Base-by-base conservation (phyloP, 23 tunicate species). In the Oikopleura dioica region DNA sequence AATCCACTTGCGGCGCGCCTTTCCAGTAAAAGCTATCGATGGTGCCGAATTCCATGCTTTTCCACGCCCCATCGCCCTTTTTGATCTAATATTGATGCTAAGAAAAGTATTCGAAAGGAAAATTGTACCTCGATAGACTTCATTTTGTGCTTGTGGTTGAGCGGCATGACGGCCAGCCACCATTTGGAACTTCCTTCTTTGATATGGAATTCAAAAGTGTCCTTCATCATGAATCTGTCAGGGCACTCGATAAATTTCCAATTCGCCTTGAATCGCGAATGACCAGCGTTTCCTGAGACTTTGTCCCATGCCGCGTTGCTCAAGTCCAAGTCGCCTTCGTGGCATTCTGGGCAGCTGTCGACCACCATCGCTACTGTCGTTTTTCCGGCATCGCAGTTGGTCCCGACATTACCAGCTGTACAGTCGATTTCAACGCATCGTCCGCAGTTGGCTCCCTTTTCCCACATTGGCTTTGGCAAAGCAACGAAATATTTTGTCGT, bases 321-420 rank as follows among this genome's bases (percentile, higher is more conserved):
- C 33, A 63, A 63, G 33, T 63, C 72, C 29, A 63, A 31, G 33
- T 63, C 72, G 16, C 72, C 72, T 5, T 23, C 72, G 72, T 63
- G 72, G 33, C 72, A 63, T 31, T 63, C 72, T 63, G 72, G 72
- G 72, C 72, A 63, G 33, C 72, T 63, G 72, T 63, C 72, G 29
- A 31, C 26, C 29, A 63, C 72, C 72, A 63, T 63, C 72, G 26
- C 26, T 16, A 63, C 26, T 2, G 72, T 63, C 16, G 72, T 63
- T 63, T 63, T 28, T 16, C 72, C 72, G 26, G 16, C 26, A 63
- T 28, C 72, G 26, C 72, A 63, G 33, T 63, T 63, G 16, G 72
- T 63, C 33, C 72, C 72, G 26, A 63, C 72, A 63, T 63, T 63
- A 63, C 72, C 72, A 12, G 72, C 72, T 23, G 72, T 63, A 28